These are phyloP conservation scores for Epiblema foenella DNA, from an alignment of 2,888 invertebrate genomes.

Conservation along the genomic window DNA sequence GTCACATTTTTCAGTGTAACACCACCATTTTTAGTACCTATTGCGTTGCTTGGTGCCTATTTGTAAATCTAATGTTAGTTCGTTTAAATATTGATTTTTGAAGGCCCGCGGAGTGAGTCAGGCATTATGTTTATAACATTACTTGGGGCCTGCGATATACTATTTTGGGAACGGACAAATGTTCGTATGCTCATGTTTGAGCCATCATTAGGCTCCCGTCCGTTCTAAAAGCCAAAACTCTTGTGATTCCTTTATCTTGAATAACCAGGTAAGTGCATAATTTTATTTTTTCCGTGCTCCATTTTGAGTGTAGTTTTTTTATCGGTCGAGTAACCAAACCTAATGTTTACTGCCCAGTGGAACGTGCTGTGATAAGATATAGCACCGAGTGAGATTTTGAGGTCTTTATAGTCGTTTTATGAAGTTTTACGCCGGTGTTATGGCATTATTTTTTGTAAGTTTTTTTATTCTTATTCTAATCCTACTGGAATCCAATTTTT, in stretches of 20 bases:
- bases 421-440: slow-evolving; percentile 6
- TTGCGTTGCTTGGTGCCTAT: slow-evolving; percentile 48
- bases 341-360: slow-evolving; percentile 59
- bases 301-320: slow-evolving; percentile 53
- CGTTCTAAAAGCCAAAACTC: slow-evolving; percentile 52
- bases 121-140: slow-evolving; percentile 80
- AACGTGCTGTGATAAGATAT: slow-evolving; percentile 59
- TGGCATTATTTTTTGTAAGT: background rate
- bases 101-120: slow-evolving; percentile 66
- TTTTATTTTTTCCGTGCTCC: slow-evolving; percentile 38
- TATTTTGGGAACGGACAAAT: slow-evolving; percentile 82
- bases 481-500: background rate
- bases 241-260: slow-evolving; percentile 46
- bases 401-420: slow-evolving; percentile 25
- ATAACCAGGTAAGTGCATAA: slow-evolving; percentile 44
- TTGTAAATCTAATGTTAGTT: slow-evolving; percentile 57
- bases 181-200: slow-evolving; percentile 72
- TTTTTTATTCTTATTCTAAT: slow-evolving; percentile 3
- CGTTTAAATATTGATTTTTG: slow-evolving; percentile 79
- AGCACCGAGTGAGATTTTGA: slow-evolving; percentile 36
- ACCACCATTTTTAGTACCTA: slow-evolving; percentile 67
- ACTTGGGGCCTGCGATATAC: slow-evolving; percentile 78
- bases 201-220: slow-evolving; percentile 61
- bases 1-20: slow-evolving; percentile 75
- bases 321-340: slow-evolving; percentile 66